These are phyloP conservation scores for Brachyalestes nurse DNA, from an alignment of 2,797 vertebrate genomes.

Conservation along the genomic window DNA sequence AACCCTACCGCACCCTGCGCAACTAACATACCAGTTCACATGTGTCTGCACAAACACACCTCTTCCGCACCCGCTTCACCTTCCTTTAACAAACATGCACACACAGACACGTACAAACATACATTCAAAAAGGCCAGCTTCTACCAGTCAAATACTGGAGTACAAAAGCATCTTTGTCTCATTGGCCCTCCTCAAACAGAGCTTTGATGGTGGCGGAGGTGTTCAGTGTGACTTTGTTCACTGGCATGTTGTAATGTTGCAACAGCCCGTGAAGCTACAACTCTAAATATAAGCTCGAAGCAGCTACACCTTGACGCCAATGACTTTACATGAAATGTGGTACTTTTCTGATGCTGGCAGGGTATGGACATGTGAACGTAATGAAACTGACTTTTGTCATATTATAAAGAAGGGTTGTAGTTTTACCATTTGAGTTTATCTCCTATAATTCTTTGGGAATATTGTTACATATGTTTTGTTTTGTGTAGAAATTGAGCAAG, in stretches of 20 bases:
- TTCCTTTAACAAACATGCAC: slow-evolving; percentile 41
- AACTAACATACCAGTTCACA: slow-evolving; percentile 40
- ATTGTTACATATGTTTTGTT: too few species aligned
- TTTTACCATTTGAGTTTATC: too few species aligned
- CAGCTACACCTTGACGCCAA: not conserved
- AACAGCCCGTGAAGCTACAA: not conserved
- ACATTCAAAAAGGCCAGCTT: slow-evolving; percentile 39
- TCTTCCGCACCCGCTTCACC: slow-evolving; percentile 42
- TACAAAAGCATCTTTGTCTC: slow-evolving; percentile 65
- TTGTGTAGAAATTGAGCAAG: not conserved
- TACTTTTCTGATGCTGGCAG: too few species aligned
- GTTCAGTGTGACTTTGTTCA: slow-evolving; percentile 33
- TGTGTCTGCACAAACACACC: slow-evolving; percentile 30
- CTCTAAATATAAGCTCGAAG: not conserved
- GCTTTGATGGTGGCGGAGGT: slow-evolving; percentile 9
- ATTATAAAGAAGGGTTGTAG: too few species aligned
- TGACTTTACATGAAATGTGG: not conserved
- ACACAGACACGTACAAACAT: slow-evolving; percentile 40
- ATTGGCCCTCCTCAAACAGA: slow-evolving; percentile 53
- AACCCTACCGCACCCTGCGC: too few species aligned
- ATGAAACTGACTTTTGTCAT: too few species aligned
- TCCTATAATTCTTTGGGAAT: too few species aligned
- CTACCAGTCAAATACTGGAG: slow-evolving; percentile 53
- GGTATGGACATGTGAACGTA: too few species aligned
- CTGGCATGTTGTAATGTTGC: slow-evolving; percentile 28